These are phyloP conservation scores for Syngnathoides biaculeatus DNA, from an alignment of 2,113 vertebrate species.

Conservation along the genomic window DNA sequence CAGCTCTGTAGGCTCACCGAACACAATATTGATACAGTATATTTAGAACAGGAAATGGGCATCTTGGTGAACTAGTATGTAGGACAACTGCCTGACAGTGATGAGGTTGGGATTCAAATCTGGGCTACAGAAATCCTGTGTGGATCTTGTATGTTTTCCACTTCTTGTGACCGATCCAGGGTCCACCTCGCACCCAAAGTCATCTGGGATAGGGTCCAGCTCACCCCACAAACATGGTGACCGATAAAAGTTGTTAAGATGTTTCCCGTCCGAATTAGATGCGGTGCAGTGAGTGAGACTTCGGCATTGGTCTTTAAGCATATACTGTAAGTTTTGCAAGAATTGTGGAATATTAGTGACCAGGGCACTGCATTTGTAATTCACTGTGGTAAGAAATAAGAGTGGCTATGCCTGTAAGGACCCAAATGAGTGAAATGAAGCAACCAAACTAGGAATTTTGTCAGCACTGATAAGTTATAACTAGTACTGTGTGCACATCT, in stretches of 20 bases:
- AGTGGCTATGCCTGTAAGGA: background rate
- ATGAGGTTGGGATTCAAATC: background rate
- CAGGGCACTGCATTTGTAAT: background rate
- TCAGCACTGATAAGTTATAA: background rate
- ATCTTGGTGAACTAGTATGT: background rate
- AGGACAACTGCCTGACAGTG: background rate
- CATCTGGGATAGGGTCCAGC: too few species aligned
- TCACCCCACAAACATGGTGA: too few species aligned
- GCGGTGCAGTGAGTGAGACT: constrained; percentile 10
- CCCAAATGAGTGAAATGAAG: background rate
- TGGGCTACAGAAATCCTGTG: background rate
- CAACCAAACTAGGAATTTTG: too few species aligned
- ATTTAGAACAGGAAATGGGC: background rate
- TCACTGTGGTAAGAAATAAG: background rate
- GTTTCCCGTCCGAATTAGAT: constrained; percentile 19
- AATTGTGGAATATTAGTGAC: background rate
- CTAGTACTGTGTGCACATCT: too few species aligned
- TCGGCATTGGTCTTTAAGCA: background rate
- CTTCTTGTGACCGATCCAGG: too few species aligned
- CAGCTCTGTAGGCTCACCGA: constrained; percentile 19
- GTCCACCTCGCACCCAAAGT: too few species aligned
- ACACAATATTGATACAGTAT: constrained; percentile 35
- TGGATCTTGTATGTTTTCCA: background rate
- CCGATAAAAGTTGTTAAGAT: constrained; percentile 16
- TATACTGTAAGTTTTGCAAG: background rate